phyloP scores from a whole-genome alignment of 2,888 invertebrate genomes.

The Kryphioiulus occultus region DNA sequence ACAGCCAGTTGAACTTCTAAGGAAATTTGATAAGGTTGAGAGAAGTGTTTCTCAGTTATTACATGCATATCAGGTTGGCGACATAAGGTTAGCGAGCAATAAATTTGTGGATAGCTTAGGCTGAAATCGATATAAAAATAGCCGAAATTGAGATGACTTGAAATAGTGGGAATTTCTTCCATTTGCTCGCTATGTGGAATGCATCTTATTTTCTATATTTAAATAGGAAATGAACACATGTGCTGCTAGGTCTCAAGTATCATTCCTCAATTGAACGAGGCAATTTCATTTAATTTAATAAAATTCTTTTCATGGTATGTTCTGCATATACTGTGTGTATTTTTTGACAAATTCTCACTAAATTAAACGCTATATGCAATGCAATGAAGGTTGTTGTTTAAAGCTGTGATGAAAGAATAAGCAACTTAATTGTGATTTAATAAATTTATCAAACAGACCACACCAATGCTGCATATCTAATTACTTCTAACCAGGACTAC shows the following conservation, averaged over 20 bases:
- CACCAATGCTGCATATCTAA: no score
- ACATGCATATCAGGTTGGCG: neutral
- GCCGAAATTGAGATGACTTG: neutral
- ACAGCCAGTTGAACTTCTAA: neutral
- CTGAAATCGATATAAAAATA: neutral
- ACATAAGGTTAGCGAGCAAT: slow-evolving; percentile 1
- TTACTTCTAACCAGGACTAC: no score
- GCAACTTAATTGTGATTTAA: no score
- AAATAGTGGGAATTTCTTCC: neutral
- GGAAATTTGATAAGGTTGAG: neutral
- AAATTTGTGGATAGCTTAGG: neutral
- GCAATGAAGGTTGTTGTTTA: no score
- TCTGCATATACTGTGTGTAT: no score
- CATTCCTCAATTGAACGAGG: neutral
- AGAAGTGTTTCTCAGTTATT: neutral
- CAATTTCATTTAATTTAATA: neutral
- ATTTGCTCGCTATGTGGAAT: neutral
- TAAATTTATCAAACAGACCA: no score
- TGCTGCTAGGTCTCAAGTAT: neutral
- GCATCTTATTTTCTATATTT: neutral
- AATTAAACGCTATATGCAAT: no score
- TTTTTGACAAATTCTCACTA: no score
- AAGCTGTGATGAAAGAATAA: no score
- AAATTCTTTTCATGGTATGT: no score
- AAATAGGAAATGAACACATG: neutral